Evolutionary conservation across 1,140 invertebrate genomes (phyloP).

Genomic region (Tribolium castaneum): DNA sequence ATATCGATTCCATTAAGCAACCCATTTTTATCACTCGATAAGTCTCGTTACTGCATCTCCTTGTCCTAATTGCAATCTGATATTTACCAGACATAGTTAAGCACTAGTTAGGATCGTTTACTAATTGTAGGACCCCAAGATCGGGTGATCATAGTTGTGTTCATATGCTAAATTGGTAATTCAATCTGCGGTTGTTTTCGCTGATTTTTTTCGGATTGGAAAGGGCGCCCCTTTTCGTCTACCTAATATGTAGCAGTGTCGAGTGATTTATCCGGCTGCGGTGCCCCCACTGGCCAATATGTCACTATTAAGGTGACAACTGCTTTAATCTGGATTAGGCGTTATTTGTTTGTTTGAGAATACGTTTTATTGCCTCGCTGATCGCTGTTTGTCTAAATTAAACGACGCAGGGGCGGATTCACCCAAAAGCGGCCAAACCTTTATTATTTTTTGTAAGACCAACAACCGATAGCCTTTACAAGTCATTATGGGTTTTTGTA

Average conservation of each 20-base stretch:
- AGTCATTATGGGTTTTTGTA: too few species aligned
- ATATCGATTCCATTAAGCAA: neutral
- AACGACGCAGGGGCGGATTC: neutral
- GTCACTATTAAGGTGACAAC: constrained; percentile 56
- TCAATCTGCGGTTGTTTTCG: constrained; percentile 21
- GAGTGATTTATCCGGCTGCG: constrained; percentile 51
- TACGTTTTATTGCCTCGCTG: constrained; percentile 53
- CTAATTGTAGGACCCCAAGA: constrained; percentile 42
- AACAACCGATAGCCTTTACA: too few species aligned
- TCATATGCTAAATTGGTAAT: constrained; percentile 44
- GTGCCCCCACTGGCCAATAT: constrained; percentile 51
- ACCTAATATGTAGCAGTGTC: constrained; percentile 5
- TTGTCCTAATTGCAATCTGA: constrained; percentile 49
- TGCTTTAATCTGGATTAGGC: constrained; percentile 56
- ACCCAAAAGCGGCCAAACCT: too few species aligned
- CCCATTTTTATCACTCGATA: neutral
- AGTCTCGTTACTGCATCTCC: neutral
- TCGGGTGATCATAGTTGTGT: constrained; percentile 12
- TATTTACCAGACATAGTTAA: constrained; percentile 52
- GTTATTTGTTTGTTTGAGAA: constrained; percentile 55
- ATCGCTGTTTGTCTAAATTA: constrained; percentile 49
- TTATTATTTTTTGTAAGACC: too few species aligned
- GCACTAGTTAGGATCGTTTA: constrained; percentile 49
- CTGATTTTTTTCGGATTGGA: neutral
- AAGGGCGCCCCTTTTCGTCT: neutral